These are phyloP conservation scores for Coenobita brevimanus DNA, from an alignment of 1,140 invertebrate genomes.

Conservation along the genomic window DNA sequence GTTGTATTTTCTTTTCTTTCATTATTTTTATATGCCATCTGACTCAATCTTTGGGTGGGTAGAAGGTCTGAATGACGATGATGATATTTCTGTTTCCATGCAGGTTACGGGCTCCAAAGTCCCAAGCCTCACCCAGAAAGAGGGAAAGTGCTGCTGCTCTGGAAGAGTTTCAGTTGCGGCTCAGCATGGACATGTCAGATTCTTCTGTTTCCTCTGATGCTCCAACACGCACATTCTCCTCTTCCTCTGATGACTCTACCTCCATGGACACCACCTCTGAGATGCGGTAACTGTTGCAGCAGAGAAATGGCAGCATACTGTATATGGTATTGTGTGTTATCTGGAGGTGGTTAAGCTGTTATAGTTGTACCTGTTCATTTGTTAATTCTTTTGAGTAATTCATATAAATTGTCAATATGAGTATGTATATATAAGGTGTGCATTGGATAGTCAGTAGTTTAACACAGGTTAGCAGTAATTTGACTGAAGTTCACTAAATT, in stretches of 20 bases:
- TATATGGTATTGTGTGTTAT: too few species aligned
- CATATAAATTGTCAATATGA: too few species aligned
- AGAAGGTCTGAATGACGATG: background rate
- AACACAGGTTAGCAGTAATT: too few species aligned
- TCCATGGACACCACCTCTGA: constrained; percentile 59
- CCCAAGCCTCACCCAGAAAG: background rate
- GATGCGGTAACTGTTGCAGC: constrained; percentile 35
- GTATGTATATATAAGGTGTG: too few species aligned
- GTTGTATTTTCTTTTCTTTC: background rate
- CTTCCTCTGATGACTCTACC: constrained; percentile 59
- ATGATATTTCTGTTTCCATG: background rate
- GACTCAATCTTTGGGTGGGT: too few species aligned
- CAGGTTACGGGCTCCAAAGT: constrained; percentile 24
- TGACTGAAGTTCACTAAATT: too few species aligned
- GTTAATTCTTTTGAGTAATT: too few species aligned
- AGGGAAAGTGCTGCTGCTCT: constrained; percentile 38
- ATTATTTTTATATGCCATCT: too few species aligned
- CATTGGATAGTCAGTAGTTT: too few species aligned
- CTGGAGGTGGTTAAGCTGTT: too few species aligned
- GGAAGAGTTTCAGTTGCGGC: constrained; percentile 51
- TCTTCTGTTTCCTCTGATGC: constrained; percentile 46
- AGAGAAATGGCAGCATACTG: too few species aligned
- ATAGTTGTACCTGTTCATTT: too few species aligned
- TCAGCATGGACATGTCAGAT: constrained; percentile 56
- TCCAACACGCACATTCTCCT: constrained; percentile 57